Conservation (phyloP, 2,797 vertebrate genomes). For the Etheostoma nigrum region DNA sequence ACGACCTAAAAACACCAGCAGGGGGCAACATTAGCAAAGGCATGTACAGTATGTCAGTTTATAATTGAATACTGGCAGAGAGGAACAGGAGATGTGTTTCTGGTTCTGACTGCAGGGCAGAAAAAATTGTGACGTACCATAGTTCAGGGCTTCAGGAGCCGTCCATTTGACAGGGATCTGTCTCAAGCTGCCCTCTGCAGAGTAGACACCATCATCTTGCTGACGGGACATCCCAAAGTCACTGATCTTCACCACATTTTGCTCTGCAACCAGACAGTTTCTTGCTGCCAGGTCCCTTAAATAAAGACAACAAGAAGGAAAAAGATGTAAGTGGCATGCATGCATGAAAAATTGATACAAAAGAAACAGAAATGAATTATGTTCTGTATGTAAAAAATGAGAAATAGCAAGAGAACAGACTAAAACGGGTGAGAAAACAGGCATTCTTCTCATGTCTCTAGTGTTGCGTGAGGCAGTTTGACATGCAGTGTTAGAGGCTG, state of each 20-base stretch:
- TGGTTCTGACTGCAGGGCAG: conserved; percentile 14
- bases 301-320: conserved; percentile 12
- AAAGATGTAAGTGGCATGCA: conserved; percentile 1
- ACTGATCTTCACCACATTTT: conserved; percentile 94
- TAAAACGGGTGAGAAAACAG: conserved; percentile 11
- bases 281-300: conserved; percentile 95
- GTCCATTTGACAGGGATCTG: conserved; percentile 99
- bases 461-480: conserved; percentile 40
- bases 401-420: background rate
- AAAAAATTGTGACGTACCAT: conserved; percentile 82
- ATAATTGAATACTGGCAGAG: conserved; percentile 1
- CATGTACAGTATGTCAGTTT: background rate
- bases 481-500: conserved; percentile 48
- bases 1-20: conserved; percentile 86
- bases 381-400: background rate
- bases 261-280: conserved; percentile 95
- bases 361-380: conserved; percentile 4
- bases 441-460: conserved; percentile 43
- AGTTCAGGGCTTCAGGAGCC: conserved; percentile 94
- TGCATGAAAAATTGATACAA: conserved; percentile 12
- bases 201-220: conserved; percentile 92
- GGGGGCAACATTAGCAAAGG: conserved; percentile 77
- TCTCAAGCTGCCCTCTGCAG: conserved; percentile 90
- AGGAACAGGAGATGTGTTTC: background rate
- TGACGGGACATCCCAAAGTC: conserved; percentile 99